These are phyloP conservation scores for Reinhardtius hippoglossoides DNA, from an alignment of 2,113 vertebrate species.

Conservation along the genomic window DNA sequence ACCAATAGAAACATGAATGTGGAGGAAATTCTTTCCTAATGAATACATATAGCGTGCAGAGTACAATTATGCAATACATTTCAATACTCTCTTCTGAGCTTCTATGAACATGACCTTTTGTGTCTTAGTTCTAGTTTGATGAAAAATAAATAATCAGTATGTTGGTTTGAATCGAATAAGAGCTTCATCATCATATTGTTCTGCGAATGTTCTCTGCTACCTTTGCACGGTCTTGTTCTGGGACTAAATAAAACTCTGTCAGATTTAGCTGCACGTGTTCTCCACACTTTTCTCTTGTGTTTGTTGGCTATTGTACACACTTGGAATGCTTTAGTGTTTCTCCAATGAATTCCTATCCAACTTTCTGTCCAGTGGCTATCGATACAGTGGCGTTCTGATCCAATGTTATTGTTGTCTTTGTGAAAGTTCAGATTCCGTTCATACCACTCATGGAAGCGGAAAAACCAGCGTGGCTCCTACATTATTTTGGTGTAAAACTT, in stretches of 20 bases:
- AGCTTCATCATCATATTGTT: not conserved
- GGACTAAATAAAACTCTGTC: conserved; percentile 42
- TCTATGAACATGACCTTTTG: not conserved
- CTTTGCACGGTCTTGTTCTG: not conserved
- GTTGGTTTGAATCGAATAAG: not conserved
- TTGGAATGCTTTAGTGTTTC: not conserved
- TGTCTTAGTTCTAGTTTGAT: not conserved
- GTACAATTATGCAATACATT: conserved; percentile 8
- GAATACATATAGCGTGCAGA: not conserved
- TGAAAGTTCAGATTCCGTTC: conserved; percentile 46
- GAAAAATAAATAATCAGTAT: no score
- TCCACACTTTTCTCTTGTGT: no score
- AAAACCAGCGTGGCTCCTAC: not conserved
- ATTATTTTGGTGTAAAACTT: conserved; percentile 15
- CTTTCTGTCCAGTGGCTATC: conserved; percentile 30
- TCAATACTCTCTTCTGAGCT: not conserved
- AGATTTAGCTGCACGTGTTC: conserved; percentile 28
- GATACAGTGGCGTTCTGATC: conserved; percentile 14
- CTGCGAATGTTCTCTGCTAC: conserved; percentile 11
- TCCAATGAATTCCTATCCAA: conserved; percentile 40
- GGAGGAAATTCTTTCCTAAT: conserved; percentile 18
- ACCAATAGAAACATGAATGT: not conserved
- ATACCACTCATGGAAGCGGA: conserved; percentile 19
- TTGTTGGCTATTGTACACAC: no score
- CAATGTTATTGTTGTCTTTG: conserved; percentile 18